Conservation (phyloP, 2,797 vertebrate species). For the Silurus aristotelis region DNA sequence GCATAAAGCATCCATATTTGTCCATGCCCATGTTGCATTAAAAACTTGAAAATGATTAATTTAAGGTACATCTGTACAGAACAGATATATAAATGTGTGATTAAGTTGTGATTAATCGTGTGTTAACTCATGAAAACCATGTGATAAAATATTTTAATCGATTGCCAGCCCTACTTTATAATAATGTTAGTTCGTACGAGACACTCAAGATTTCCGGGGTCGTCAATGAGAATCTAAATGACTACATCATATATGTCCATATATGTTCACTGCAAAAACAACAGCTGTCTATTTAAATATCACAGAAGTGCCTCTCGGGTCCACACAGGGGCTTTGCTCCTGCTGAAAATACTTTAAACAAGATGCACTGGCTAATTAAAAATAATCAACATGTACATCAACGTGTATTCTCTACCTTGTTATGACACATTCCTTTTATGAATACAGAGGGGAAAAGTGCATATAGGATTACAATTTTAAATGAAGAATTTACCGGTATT, state of each 20-base stretch:
- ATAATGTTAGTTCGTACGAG: constrained; percentile 43
- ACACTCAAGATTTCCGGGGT: constrained; percentile 39
- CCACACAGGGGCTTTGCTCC: constrained; percentile 28
- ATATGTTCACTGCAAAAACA: constrained; percentile 53
- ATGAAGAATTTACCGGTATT: background rate
- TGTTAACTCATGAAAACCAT: too few species aligned
- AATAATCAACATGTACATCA: constrained; percentile 14
- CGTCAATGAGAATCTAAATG: constrained; percentile 38
- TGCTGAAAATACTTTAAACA: constrained; percentile 27
- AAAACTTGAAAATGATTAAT: too few species aligned
- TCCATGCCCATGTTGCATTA: too few species aligned
- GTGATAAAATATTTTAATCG: too few species aligned
- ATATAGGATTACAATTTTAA: background rate
- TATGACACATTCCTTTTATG: background rate
- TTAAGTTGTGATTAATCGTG: too few species aligned
- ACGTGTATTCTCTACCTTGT: background rate
- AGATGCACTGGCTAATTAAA: constrained; percentile 3
- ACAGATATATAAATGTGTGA: too few species aligned
- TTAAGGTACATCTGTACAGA: too few species aligned
- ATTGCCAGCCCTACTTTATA: constrained; percentile 23
- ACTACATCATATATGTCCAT: constrained; percentile 41
- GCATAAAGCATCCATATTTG: too few species aligned
- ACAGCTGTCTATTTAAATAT: constrained; percentile 50
- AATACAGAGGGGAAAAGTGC: background rate
- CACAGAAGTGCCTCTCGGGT: constrained; percentile 33